Conservation (phyloP, 2,113 vertebrate species). For the Larimichthys crocea region DNA sequence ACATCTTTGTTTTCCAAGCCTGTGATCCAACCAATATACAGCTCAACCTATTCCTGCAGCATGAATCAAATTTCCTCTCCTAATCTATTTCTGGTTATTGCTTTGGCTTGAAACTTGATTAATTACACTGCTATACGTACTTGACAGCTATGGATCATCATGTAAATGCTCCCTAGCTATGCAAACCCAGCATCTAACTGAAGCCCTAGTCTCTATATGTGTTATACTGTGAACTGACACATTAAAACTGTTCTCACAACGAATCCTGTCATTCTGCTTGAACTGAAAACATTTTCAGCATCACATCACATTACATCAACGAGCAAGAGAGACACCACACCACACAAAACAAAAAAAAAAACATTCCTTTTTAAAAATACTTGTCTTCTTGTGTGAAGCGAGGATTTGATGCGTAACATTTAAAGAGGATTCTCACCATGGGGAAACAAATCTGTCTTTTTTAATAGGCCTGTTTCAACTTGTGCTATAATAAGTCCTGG, state of each 20-base stretch:
- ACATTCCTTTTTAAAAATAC: conserved; percentile 26
- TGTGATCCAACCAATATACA: conserved; percentile 20
- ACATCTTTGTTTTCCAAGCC: conserved; percentile 73
- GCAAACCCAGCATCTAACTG: conserved; percentile 23
- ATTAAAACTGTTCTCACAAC: conserved; percentile 49
- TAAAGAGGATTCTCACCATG: conserved; percentile 40
- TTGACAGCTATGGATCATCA: conserved; percentile 24
- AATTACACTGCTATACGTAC: neutral
- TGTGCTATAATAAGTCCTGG: conserved; percentile 31
- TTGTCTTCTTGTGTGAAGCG: conserved; percentile 35
- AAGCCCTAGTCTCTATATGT: conserved; percentile 15
- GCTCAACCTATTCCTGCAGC: conserved; percentile 21
- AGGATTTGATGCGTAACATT: conserved; percentile 40
- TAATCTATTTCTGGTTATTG: conserved; percentile 15
- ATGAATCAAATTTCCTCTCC: conserved; percentile 7
- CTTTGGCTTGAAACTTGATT: conserved; percentile 12
- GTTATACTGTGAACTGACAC: conserved; percentile 14
- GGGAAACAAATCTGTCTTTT: conserved; percentile 29
- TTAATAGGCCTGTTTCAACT: conserved; percentile 10
- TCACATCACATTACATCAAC: conserved; percentile 59
- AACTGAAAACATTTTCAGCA: conserved; percentile 33
- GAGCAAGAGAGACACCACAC: conserved; percentile 36
- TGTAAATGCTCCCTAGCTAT: conserved; percentile 15
- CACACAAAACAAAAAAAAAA: conserved; percentile 28
- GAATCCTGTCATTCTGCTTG: conserved; percentile 28